A percentile compares a stretch with the other conserved stretches of the same genome.
Conservation (phyloP, 1,140 invertebrate genomes). For the Helicoverpa armigera region DNA sequence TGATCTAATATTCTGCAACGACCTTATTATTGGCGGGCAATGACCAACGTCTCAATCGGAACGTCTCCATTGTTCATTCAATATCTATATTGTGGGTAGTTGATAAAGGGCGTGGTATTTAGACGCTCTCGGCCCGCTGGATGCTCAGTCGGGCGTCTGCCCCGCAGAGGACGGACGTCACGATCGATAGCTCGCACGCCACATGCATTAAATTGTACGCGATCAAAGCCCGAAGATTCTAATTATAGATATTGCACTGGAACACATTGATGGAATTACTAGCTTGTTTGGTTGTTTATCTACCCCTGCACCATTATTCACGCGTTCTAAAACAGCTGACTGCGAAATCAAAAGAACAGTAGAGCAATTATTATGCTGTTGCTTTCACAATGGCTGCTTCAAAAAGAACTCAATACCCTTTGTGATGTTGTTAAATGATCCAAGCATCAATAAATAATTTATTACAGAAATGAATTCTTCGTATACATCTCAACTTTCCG, state of each 20-base stretch:
- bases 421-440: conserved; percentile 41
- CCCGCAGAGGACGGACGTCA: conserved; percentile 52
- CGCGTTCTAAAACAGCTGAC: too few relatives aligned
- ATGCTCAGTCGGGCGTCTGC: conserved; percentile 58
- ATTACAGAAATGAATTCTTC: conserved; percentile 47
- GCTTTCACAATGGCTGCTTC: not conserved
- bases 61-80: conserved; percentile 27
- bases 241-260: conserved; percentile 36
- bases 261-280: not conserved
- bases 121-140: conserved; percentile 54
- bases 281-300: not conserved
- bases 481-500: conserved; percentile 37
- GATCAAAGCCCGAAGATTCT: conserved; percentile 23
- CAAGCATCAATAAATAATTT: conserved; percentile 58
- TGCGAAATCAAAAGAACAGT: too few relatives aligned
- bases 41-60: conserved; percentile 7
- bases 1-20: not conserved
- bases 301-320: too few relatives aligned
- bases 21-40: conserved; percentile 20
- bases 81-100: conserved; percentile 53
- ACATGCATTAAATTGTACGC: conserved; percentile 31
- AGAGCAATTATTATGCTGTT: not conserved
- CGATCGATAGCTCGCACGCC: conserved; percentile 49
- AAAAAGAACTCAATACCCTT: conserved; percentile 19
- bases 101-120: conserved; percentile 61